Base-by-base conservation (phyloP, 2,888 invertebrate genomes). In the Taphrorychus bicolor region DNA sequence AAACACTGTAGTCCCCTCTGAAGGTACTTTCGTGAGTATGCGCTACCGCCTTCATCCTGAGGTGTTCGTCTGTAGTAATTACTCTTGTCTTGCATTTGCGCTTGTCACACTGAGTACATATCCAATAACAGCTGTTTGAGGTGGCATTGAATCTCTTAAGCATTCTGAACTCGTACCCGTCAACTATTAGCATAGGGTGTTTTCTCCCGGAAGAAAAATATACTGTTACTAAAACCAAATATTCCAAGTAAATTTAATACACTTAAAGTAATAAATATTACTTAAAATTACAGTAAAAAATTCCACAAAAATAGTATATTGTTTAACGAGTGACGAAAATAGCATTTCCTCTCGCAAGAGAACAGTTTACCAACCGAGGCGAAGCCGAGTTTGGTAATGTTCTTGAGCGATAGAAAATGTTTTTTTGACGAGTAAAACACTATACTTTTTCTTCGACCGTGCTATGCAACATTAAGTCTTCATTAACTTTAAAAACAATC, bases 171-270 rank as follows among this genome's bases (percentile, higher is more conserved):
- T 70, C 70, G 54, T 22, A 70, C 9, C 58, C 56, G 23, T 63
- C 41, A 0, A 70, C 59, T 4, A 66, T 53, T 56, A 70, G 54
- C 7, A 70, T 40, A 9, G 70, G 66, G 42, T 70, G 49, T 32
- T 69, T 69, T 52, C 64, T 57, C 5, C 75, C 75, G 45, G 59
- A 57, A 18, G 67, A 60, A 48, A 75, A 72, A 60, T 74, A 70
- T 7, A 74, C 71, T 3, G 66, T 62, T 60, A 72, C 75, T 70
- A 21, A 17, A 51, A 51, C 14, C 2, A 19, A 45, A 45, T 32
- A 7, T 32, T 32, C 32, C 11, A 32, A 7, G 5, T 7, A 32
- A 32, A n/a, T n/a, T n/a, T n/a, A n/a, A n/a, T n/a, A n/a, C n/a
- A n/a, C n/a, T n/a, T n/a, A n/a, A n/a, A n/a, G n/a, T n/a, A n/a